phyloP scores from a whole-genome alignment of 2,113 vertebrate species.

The Malurus alboscapulatus region DNA sequence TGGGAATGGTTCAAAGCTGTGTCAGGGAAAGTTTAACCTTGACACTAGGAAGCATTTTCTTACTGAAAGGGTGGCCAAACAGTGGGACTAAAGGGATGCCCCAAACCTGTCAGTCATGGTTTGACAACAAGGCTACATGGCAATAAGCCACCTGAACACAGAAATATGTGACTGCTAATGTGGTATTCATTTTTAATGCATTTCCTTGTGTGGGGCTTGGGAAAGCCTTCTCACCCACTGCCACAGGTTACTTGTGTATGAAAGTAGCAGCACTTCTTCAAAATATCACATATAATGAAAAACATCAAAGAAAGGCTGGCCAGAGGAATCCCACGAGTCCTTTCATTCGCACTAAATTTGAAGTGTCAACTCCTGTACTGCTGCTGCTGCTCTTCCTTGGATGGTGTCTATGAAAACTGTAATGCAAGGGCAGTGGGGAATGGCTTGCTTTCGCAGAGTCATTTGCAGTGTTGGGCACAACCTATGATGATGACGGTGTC shows the following conservation, averaged over 20 bases:
- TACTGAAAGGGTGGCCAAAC: fast-evolving
- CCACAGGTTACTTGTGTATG: neutral
- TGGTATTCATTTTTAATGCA: neutral
- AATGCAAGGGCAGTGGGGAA: fast-evolving
- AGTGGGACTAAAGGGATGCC: neutral
- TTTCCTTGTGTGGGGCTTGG: neutral
- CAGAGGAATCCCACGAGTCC: neutral
- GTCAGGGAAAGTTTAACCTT: neutral
- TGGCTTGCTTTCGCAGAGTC: neutral
- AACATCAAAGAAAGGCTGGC: neutral
- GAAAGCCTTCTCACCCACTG: neutral
- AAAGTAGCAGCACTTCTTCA: neutral
- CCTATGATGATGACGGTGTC: neutral
- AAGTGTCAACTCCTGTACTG: neutral
- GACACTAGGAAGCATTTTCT: neutral
- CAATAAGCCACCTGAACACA: neutral
- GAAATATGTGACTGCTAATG: neutral
- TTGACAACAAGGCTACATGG: neutral
- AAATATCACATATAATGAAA: fast-evolving
- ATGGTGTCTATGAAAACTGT: neutral
- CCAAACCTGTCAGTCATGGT: neutral
- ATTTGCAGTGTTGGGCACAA: neutral
- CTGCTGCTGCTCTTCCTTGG: neutral
- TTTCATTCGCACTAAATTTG: neutral
- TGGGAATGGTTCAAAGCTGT: neutral